Percentiles rank a stretch among this genome's conserved stretches.
phyloP scores from a whole-genome alignment of 2,113 vertebrate genomes.

The Hyla sarda region DNA sequence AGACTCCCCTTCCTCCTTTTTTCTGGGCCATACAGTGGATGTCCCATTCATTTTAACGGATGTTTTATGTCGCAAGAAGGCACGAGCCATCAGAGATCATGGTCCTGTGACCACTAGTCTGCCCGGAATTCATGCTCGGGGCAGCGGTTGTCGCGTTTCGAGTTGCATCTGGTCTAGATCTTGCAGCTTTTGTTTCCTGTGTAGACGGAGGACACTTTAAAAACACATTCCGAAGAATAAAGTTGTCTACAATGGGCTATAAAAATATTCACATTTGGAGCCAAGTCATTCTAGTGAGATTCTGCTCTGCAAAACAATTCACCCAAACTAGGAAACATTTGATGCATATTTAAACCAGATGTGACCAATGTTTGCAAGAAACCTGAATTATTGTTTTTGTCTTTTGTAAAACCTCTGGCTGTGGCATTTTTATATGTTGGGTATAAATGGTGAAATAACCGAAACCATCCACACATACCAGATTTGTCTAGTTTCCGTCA shows the following conservation, averaged over 20 bases:
- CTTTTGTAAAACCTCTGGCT: neutral
- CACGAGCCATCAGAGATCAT: too few species aligned
- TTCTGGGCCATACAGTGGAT: too few species aligned
- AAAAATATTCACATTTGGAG: neutral
- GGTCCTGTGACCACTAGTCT: neutral
- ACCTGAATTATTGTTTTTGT: neutral
- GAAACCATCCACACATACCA: too few species aligned
- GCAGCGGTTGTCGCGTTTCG: neutral
- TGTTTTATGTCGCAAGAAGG: too few species aligned
- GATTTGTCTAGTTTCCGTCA: too few species aligned
- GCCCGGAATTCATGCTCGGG: too few species aligned
- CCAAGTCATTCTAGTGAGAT: neutral
- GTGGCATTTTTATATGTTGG: neutral
- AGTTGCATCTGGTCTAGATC: neutral
- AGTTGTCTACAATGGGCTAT: neutral
- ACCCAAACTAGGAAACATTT: conserved; percentile 10
- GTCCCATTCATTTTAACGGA: too few species aligned
- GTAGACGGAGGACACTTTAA: neutral
- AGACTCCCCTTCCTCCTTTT: neutral
- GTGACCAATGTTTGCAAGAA: neutral
- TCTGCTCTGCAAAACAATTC: neutral
- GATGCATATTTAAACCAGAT: conserved; percentile 1
- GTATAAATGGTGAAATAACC: too few species aligned
- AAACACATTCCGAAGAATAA: neutral
- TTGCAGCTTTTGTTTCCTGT: neutral